phyloP scores from a whole-genome alignment of 2,113 vertebrate genomes.

The Poecilia latipinna region DNA sequence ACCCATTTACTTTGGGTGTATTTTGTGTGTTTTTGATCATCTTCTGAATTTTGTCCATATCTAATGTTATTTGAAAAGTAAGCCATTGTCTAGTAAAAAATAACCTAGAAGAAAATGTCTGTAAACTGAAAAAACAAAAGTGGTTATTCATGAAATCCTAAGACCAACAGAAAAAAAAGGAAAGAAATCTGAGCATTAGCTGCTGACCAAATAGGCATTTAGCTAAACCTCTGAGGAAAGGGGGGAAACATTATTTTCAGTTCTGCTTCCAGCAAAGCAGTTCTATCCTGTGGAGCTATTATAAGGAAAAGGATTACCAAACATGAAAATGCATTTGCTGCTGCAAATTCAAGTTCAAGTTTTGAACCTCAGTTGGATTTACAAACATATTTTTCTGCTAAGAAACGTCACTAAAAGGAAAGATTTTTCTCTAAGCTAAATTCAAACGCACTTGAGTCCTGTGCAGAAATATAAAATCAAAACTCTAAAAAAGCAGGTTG shows the following conservation, averaged over 20 bases:
- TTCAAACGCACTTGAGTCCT: constrained; percentile 11
- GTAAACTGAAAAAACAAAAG: neutral
- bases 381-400: constrained; percentile 40
- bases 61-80: neutral
- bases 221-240: neutral
- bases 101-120: neutral
- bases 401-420: constrained; percentile 39
- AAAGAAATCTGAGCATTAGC: neutral
- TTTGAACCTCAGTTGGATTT: constrained; percentile 52
- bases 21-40: too few species aligned
- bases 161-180: neutral
- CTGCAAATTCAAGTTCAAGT: constrained; percentile 39
- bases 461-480: constrained; percentile 36
- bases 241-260: constrained; percentile 27
- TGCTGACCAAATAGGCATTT: neutral
- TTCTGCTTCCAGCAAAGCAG: constrained; percentile 37
- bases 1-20: too few species aligned
- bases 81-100: neutral
- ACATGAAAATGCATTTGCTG: constrained; percentile 47
- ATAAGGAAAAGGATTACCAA: constrained; percentile 53
- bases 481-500: constrained; percentile 51
- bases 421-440: constrained; percentile 28
- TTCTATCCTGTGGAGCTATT: constrained; percentile 40
- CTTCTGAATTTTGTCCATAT: neutral
- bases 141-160: neutral